Conservation (phyloP, 2,888 invertebrate genomes). For the Agrochola lota region DNA sequence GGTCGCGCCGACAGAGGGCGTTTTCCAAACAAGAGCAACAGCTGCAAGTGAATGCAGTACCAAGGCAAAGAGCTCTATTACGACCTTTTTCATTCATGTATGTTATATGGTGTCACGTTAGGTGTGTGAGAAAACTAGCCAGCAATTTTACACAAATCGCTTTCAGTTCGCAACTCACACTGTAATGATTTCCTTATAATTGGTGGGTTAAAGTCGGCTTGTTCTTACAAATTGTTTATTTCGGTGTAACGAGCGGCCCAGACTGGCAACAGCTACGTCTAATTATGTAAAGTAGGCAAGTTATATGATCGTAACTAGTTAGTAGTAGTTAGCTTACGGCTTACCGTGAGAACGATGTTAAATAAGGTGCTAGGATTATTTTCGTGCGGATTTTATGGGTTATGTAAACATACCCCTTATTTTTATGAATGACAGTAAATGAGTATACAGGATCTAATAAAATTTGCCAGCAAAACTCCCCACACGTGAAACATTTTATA, state of each 20-base stretch:
- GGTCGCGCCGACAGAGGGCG: no score
- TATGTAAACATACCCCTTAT: conserved; percentile 24
- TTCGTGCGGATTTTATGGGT: conserved; percentile 48
- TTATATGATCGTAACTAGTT: conserved; percentile 64
- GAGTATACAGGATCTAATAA: no score
- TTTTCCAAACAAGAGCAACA: no score
- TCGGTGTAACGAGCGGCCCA: conserved; percentile 67
- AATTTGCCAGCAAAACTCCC: no score
- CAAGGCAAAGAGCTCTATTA: no score
- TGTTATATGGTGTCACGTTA: no score
- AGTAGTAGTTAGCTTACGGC: conserved; percentile 54
- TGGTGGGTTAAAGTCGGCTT: conserved; percentile 67
- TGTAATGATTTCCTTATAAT: conserved; percentile 68
- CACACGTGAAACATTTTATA: no score
- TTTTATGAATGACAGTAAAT: neutral
- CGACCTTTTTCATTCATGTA: no score
- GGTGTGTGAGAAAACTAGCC: neutral
- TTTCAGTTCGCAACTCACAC: conserved; percentile 43
- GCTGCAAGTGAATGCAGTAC: no score
- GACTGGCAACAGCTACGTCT: conserved; percentile 64
- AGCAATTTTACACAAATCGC: conserved; percentile 21
- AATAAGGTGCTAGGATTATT: conserved; percentile 47
- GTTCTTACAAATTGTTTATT: conserved; percentile 73
- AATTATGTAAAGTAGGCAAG: conserved; percentile 69
- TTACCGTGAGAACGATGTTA: conserved; percentile 62